Conservation (phyloP, 1,140 invertebrate genomes). For the Bombyx mandarina region DNA sequence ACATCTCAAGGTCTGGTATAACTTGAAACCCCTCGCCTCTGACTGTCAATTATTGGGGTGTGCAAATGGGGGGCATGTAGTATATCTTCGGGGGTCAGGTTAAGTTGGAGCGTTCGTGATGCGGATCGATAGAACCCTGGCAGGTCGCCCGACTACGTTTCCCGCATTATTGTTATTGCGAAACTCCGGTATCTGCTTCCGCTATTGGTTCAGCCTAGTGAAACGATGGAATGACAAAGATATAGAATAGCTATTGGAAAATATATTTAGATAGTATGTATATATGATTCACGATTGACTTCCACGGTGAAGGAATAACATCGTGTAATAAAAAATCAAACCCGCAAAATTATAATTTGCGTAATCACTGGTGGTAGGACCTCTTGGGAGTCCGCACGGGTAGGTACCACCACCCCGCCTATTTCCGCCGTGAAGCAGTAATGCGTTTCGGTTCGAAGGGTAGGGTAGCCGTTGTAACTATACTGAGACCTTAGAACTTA, state of each 20-base stretch:
- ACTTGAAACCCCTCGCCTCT: constrained; percentile 31
- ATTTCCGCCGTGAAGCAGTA: no score
- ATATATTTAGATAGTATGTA: background rate
- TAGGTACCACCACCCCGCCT: no score
- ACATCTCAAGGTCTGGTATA: constrained; percentile 35
- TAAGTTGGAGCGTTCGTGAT: constrained; percentile 36
- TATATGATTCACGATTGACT: no score
- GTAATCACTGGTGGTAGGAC: no score
- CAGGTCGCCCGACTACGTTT: constrained; percentile 59
- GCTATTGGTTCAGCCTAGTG: constrained; percentile 58
- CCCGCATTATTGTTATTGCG: constrained; percentile 68
- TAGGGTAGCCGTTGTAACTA: no score
- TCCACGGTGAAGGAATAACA: no score
- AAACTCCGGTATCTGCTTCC: constrained; percentile 48
- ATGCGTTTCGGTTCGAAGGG: no score
- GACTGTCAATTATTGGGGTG: constrained; percentile 18
- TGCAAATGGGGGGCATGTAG: constrained; percentile 24
- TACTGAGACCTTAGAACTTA: no score
- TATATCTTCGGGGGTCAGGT: constrained; percentile 43
- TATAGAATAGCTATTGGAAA: constrained; percentile 22
- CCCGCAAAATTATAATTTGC: no score
- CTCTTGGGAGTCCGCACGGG: no score
- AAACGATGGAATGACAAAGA: constrained; percentile 32
- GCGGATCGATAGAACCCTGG: constrained; percentile 61
- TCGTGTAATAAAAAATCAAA: no score